Evolutionary conservation across 2,113 vertebrate species (phyloP).

Genomic region (Crypturellus undulatus): DNA sequence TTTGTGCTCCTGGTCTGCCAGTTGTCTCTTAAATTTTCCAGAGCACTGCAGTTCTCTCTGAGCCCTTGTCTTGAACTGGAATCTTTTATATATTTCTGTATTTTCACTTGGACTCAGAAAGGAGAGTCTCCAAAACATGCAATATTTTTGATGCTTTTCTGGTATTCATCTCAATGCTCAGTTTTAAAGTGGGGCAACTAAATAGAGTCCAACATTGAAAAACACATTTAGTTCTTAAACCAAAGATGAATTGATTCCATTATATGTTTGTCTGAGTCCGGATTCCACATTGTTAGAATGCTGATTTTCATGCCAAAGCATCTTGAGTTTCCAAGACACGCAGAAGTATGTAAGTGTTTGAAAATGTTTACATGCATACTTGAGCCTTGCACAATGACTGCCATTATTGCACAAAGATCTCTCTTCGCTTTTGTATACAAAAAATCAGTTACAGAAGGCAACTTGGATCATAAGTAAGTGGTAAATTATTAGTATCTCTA

Average conservation of each 20-base stretch:
- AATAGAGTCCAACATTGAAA: background rate
- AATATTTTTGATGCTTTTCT: background rate
- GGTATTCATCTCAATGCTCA: background rate
- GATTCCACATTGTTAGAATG: background rate
- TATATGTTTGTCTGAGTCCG: background rate
- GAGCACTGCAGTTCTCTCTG: background rate
- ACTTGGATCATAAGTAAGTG: background rate
- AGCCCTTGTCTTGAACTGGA: background rate
- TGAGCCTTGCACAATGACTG: background rate
- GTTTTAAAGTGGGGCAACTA: background rate
- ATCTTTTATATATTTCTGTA: background rate
- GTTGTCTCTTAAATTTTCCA: background rate
- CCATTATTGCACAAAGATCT: background rate
- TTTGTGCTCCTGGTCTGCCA: background rate
- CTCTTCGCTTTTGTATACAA: background rate
- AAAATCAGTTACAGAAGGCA: background rate
- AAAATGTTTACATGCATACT: background rate
- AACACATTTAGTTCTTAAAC: background rate
- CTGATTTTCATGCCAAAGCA: background rate
- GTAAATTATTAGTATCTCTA: conserved; percentile 11
- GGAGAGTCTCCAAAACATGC: background rate
- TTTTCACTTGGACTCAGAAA: background rate
- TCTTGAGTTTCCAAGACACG: background rate
- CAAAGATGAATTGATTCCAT: background rate
- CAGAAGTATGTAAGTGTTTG: background rate